These are phyloP conservation scores for Scortum barcoo DNA, from an alignment of 2,113 vertebrate species.

Conservation along the genomic window DNA sequence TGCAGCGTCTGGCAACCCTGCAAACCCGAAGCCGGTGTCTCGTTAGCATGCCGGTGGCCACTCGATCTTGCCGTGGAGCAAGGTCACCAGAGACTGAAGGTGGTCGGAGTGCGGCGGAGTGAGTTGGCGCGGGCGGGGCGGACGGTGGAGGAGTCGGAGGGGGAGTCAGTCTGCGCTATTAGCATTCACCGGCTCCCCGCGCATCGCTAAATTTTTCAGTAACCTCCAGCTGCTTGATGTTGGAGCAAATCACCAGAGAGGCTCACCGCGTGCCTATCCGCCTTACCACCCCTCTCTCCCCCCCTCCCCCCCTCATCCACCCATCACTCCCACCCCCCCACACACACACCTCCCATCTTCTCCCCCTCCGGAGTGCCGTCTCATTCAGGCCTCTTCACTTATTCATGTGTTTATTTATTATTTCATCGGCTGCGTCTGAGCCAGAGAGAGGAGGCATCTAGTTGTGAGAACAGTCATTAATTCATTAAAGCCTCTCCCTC, in stretches of 20 bases:
- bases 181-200: constrained; percentile 81
- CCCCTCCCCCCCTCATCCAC: constrained; percentile 25
- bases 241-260: constrained; percentile 85
- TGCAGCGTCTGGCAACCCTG: constrained; percentile 57
- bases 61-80: constrained; percentile 68
- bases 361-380: constrained; percentile 75
- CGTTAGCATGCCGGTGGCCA: constrained; percentile 79
- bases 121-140: constrained; percentile 39
- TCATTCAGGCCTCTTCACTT: constrained; percentile 85
- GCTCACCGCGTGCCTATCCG: constrained; percentile 69
- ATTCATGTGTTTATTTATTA: constrained; percentile 88
- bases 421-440: constrained; percentile 80
- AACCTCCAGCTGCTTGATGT: constrained; percentile 87
- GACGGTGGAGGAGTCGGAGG: background rate
- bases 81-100: constrained; percentile 83
- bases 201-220: constrained; percentile 86
- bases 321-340: constrained; percentile 19
- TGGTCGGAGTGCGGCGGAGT: constrained; percentile 62
- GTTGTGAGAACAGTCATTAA: constrained; percentile 84
- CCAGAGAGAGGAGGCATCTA: constrained; percentile 73
- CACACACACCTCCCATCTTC: constrained; percentile 40
- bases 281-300: constrained; percentile 43
- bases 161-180: constrained; percentile 68
- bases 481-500: constrained; percentile 80
- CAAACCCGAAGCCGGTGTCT: constrained; percentile 50